phyloP scores from a whole-genome alignment of 2,797 vertebrate genomes.

The Taeniopygia guttata region DNA sequence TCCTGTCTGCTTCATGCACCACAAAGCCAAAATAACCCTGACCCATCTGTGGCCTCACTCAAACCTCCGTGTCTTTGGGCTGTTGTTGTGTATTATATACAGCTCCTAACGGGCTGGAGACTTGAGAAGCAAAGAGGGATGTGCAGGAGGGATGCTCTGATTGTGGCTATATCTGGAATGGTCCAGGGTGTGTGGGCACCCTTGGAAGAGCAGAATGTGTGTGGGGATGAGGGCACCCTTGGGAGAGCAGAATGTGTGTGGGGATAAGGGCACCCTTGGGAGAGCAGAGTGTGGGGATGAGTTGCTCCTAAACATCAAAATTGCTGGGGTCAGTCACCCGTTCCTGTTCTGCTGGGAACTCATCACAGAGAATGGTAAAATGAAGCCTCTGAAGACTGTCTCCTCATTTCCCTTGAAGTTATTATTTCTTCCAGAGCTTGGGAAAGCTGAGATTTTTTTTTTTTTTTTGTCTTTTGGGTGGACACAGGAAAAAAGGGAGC shows the following conservation, averaged over 20 bases:
- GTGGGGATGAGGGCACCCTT: neutral
- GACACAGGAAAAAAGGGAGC: neutral
- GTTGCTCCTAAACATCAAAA: neutral
- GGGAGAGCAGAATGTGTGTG: neutral
- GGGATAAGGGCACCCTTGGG: neutral
- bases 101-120: neutral
- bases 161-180: rapidly evolving
- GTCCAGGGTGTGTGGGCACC: too few relatives aligned
- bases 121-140: neutral
- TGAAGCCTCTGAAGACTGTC: neutral
- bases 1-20: neutral
- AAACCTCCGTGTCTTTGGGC: neutral
- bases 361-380: neutral
- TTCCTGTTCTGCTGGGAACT: neutral
- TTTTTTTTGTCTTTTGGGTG: constrained; percentile 10
- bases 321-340: neutral
- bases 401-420: neutral
- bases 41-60: neutral
- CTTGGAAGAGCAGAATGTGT: neutral
- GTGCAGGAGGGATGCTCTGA: neutral
- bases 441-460: neutral
- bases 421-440: neutral
- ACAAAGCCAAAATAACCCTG: neutral
- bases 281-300: neutral
- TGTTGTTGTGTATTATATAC: rapidly evolving